Percentiles rank a stretch among this genome's conserved stretches.
Conservation (phyloP, 2,888 invertebrate species). For the Sinelater perroti region DNA sequence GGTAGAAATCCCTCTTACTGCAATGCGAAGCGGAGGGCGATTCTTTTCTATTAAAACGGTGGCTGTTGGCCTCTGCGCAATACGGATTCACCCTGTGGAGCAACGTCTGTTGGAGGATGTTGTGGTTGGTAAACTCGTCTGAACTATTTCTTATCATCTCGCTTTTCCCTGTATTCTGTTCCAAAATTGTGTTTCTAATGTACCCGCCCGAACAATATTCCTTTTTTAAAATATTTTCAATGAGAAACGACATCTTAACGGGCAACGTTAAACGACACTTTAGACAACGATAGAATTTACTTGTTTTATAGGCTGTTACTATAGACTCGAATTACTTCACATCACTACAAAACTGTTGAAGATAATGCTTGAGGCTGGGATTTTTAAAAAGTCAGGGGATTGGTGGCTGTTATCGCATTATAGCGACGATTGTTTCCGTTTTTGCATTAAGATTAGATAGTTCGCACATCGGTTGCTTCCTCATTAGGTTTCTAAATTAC, state of each 20-base stretch:
- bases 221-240: constrained; percentile 52
- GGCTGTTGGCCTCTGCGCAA: constrained; percentile 29
- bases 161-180: neutral
- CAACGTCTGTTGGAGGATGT: constrained; percentile 47
- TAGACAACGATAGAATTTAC: constrained; percentile 9
- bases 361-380: constrained; percentile 49
- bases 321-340: no score
- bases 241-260: constrained; percentile 53
- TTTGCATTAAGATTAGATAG: constrained; percentile 44
- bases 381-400: constrained; percentile 46
- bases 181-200: neutral
- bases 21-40: constrained; percentile 35
- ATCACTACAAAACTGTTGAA: no score
- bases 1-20: constrained; percentile 39
- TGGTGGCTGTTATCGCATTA: constrained; percentile 45
- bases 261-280: constrained; percentile 4
- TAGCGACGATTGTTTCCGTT: constrained; percentile 49
- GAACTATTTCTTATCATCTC: neutral
- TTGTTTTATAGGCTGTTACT: no score
- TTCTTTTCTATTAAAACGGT: constrained; percentile 36
- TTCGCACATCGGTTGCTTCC: constrained; percentile 43
- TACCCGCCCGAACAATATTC: constrained; percentile 22
- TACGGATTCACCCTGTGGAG: constrained; percentile 42
- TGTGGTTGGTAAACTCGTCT: constrained; percentile 33
- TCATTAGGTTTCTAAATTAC: no score